A percentile compares a stretch with the other conserved stretches of the same genome.
Evolutionary conservation across 2,113 vertebrate genomes (phyloP).

Genomic region (Cyphomyrus discorhynchus): DNA sequence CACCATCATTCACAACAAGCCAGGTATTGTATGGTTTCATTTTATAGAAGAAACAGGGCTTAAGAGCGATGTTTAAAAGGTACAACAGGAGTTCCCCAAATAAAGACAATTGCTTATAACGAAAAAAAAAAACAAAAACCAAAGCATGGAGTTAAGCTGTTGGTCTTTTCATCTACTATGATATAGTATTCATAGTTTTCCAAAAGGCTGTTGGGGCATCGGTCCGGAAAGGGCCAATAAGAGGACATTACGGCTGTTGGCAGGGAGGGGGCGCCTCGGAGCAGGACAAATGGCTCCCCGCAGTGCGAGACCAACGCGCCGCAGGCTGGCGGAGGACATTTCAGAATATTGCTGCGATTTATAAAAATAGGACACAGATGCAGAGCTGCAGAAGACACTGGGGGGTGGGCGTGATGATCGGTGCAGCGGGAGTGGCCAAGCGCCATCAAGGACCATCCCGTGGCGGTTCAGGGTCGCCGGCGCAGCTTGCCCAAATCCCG

Average conservation of each 20-base stretch:
- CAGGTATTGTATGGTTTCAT: background rate
- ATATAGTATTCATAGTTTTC: background rate
- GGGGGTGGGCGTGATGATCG: background rate
- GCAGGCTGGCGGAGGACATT: background rate
- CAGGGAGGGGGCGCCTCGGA: background rate
- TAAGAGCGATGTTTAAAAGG: background rate
- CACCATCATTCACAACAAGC: background rate
- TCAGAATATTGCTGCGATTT: background rate
- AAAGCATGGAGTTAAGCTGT: background rate
- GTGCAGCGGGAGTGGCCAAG: background rate
- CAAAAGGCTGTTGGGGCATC: background rate
- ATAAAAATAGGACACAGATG: slow-evolving; percentile 14
- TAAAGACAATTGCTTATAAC: background rate
- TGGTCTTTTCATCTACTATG: background rate
- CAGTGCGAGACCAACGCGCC: background rate
- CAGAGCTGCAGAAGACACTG: background rate
- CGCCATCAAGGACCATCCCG: background rate
- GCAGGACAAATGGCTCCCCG: background rate
- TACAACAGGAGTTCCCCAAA: background rate
- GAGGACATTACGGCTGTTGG: background rate
- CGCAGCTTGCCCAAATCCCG: background rate
- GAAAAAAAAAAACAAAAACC: background rate
- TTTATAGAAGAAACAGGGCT: background rate
- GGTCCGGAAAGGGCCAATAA: background rate
- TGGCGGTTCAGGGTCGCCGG: background rate